These are phyloP conservation scores for Macropodus opercularis DNA, from an alignment of 2,797 vertebrate genomes.

Conservation along the genomic window DNA sequence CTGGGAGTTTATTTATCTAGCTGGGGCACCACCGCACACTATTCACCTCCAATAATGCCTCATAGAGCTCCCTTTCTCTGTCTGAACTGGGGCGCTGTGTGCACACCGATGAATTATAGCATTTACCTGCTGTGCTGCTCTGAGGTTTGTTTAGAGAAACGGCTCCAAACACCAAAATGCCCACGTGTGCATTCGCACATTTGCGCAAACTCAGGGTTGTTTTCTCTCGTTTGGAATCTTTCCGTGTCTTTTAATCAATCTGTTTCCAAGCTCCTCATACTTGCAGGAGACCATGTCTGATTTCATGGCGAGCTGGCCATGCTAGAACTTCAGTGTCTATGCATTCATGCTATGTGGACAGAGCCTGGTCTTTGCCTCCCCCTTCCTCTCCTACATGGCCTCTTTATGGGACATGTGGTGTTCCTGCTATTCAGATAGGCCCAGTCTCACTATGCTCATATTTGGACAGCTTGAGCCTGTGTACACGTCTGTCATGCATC, in stretches of 20 bases:
- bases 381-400: conserved; percentile 55
- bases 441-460: conserved; percentile 65
- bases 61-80: conserved; percentile 85
- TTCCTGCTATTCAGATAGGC: conserved; percentile 69
- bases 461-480: conserved; percentile 85
- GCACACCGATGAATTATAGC: conserved; percentile 84
- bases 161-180: conserved; percentile 72
- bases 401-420: conserved; percentile 76
- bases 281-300: conserved; percentile 15
- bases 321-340: conserved; percentile 18
- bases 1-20: conserved; percentile 88
- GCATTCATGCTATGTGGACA: conserved; percentile 35
- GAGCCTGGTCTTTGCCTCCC: conserved; percentile 33
- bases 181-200: conserved; percentile 71
- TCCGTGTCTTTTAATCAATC: conserved; percentile 34
- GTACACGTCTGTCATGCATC: conserved; percentile 79
- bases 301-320: conserved; percentile 19
- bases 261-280: conserved; percentile 27
- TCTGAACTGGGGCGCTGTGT: conserved; percentile 80
- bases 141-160: conserved; percentile 82
- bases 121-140: conserved; percentile 80
- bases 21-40: conserved; percentile 80
- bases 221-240: conserved; percentile 32
- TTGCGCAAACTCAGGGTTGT: conserved; percentile 44
- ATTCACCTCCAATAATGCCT: conserved; percentile 86